Conservation (phyloP, 1,140 invertebrate genomes). For the Oscheius sp. region DNA sequence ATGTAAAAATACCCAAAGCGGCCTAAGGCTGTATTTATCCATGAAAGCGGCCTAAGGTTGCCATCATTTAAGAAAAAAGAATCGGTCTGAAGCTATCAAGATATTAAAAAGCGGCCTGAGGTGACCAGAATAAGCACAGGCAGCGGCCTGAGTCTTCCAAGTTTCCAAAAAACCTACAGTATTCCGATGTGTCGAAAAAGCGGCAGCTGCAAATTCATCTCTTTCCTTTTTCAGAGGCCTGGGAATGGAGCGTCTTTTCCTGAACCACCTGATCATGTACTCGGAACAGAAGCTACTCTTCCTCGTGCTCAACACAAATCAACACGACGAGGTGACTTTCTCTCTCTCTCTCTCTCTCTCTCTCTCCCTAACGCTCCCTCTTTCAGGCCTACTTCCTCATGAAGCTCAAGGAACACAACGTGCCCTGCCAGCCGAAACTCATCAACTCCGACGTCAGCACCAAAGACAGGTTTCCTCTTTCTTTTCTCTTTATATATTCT, state of each 20-base stretch:
- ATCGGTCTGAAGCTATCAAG: not conserved
- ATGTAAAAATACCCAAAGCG: no score
- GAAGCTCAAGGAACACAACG: slow-evolving; percentile 41
- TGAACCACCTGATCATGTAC: slow-evolving; percentile 54
- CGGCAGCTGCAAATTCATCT: no score
- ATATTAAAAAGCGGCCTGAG: not conserved
- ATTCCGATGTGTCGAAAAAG: not conserved
- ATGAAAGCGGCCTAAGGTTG: no score
- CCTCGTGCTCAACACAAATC: slow-evolving; percentile 53
- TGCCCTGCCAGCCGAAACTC: slow-evolving; percentile 30
- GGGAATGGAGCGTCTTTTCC: slow-evolving; percentile 52
- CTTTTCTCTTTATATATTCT: slow-evolving; percentile 8
- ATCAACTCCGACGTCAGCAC: slow-evolving; percentile 44
- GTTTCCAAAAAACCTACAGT: not conserved
- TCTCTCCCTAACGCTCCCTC: no score
- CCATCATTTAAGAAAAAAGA: no score
- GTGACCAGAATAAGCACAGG: not conserved
- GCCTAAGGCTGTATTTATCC: no score
- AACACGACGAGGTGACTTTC: slow-evolving; percentile 45
- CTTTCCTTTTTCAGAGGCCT: slow-evolving; percentile 53
- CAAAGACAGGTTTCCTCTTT: slow-evolving; percentile 46
- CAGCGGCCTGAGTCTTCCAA: no score
- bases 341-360: not conserved
- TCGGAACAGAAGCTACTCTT: slow-evolving; percentile 47
- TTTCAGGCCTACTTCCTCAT: slow-evolving; percentile 51